Conservation (phyloP, 2,888 invertebrate genomes). For the Reticulitermes lucifugus region DNA sequence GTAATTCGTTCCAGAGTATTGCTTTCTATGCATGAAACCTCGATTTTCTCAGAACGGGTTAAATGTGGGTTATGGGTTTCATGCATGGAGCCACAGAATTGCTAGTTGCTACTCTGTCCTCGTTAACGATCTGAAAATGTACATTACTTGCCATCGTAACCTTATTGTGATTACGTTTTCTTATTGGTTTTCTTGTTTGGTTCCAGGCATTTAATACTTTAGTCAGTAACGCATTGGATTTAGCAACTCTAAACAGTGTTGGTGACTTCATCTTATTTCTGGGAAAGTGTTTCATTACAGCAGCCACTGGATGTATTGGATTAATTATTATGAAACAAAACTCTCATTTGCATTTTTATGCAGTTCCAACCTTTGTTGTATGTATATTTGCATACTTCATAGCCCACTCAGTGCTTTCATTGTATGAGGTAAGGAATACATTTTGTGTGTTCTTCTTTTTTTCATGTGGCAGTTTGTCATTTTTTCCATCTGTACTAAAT, state of each 20-base stretch:
- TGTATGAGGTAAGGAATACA: slow-evolving; percentile 82
- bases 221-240: slow-evolving; percentile 84
- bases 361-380: slow-evolving; percentile 86
- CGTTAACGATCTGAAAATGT: too few species aligned
- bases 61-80: too few species aligned
- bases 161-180: too few species aligned
- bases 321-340: slow-evolving; percentile 81
- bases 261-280: slow-evolving; percentile 94
- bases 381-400: slow-evolving; percentile 91
- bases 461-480: too few species aligned
- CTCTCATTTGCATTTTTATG: slow-evolving; percentile 82
- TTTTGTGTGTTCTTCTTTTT: neutral
- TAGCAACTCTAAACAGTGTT: slow-evolving; percentile 91
- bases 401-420: slow-evolving; percentile 91
- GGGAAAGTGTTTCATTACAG: slow-evolving; percentile 85
- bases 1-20: too few species aligned
- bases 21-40: too few species aligned
- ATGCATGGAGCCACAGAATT: too few species aligned
- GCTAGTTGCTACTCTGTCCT: too few species aligned
- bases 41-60: too few species aligned
- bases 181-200: neutral
- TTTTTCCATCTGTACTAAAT: too few species aligned
- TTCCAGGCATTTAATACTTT: slow-evolving; percentile 86
- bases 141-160: too few species aligned
- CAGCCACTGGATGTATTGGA: slow-evolving; percentile 83